These are phyloP conservation scores for Elgaria multicarinata DNA, from an alignment of 2,113 vertebrate genomes.

Conservation along the genomic window DNA sequence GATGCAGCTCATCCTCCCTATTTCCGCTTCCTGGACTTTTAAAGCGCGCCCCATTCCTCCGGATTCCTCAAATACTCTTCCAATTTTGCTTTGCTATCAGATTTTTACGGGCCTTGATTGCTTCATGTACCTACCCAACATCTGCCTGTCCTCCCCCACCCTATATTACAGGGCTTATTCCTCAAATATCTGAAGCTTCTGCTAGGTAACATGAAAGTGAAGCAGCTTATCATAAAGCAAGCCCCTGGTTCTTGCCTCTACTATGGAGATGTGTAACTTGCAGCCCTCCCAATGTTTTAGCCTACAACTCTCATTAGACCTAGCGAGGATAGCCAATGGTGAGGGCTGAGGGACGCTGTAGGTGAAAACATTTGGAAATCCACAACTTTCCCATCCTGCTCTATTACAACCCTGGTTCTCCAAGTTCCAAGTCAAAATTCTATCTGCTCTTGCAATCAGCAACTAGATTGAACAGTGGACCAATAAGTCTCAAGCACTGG, in stretches of 20 bases:
- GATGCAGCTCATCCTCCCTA: background rate
- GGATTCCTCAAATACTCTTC: background rate
- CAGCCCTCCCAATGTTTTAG: too few species aligned
- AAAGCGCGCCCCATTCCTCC: background rate
- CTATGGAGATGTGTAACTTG: too few species aligned
- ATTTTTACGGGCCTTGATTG: too few species aligned
- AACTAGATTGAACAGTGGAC: background rate
- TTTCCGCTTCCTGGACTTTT: background rate
- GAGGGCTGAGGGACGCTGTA: too few species aligned
- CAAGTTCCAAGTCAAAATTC: background rate
- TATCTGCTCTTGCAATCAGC: background rate
- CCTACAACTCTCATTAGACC: too few species aligned
- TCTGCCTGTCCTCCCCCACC: background rate
- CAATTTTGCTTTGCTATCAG: background rate
- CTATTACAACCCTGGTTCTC: background rate
- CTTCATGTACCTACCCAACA: background rate
- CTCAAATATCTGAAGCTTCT: background rate
- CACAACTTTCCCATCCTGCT: too few species aligned
- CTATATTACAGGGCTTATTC: background rate
- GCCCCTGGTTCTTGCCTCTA: background rate
- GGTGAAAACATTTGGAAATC: too few species aligned
- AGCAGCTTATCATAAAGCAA: background rate
- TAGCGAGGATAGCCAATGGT: too few species aligned
- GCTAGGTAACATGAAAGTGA: background rate
- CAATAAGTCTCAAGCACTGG: background rate